A percentile compares a stretch with the other conserved stretches of the same genome.
Evolutionary conservation across 1,140 invertebrate genomes (phyloP).

Genomic region (Himalopsyche phryganea): DNA sequence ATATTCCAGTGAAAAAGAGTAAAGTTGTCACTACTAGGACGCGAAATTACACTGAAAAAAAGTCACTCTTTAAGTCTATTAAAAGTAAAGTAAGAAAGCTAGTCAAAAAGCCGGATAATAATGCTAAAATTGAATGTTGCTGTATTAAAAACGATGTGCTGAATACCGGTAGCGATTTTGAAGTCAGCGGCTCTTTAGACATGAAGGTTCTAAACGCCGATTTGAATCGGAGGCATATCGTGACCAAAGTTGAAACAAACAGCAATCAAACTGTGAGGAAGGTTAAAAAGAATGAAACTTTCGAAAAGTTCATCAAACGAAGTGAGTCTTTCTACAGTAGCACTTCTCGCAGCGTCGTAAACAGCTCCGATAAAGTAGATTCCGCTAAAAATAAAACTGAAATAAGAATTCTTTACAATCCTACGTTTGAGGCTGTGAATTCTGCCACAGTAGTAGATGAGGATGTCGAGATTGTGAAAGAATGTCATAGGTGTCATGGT

Average conservation of each 20-base stretch:
- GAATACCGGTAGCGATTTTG: slow-evolving; percentile 40
- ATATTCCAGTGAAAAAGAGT: slow-evolving; percentile 29
- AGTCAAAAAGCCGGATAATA: slow-evolving; percentile 39
- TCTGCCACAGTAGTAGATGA: too few species aligned
- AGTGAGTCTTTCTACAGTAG: slow-evolving; percentile 46
- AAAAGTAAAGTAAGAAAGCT: slow-evolving; percentile 42
- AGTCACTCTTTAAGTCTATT: slow-evolving; percentile 42
- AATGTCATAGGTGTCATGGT: too few species aligned
- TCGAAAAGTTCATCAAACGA: slow-evolving; percentile 47
- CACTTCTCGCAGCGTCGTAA: not conserved
- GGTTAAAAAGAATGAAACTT: slow-evolving; percentile 39
- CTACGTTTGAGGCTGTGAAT: slow-evolving; percentile 39
- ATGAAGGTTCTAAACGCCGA: slow-evolving; percentile 44
- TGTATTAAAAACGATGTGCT: slow-evolving; percentile 46
- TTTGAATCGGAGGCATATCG: slow-evolving; percentile 42
- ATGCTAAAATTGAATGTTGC: slow-evolving; percentile 47
- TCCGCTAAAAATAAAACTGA: slow-evolving; percentile 43
- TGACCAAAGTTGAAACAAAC: slow-evolving; percentile 41
- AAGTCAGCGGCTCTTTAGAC: slow-evolving; percentile 43
- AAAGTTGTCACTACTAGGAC: not conserved
- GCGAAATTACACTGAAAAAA: slow-evolving; percentile 34
- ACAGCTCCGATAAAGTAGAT: slow-evolving; percentile 5
- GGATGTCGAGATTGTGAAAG: too few species aligned
- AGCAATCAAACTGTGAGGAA: slow-evolving; percentile 41
- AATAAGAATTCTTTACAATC: slow-evolving; percentile 50